Percentiles rank a stretch among this genome's conserved stretches.
phyloP scores from a whole-genome alignment of 2,113 vertebrate species.

The Promerops cafer region DNA sequence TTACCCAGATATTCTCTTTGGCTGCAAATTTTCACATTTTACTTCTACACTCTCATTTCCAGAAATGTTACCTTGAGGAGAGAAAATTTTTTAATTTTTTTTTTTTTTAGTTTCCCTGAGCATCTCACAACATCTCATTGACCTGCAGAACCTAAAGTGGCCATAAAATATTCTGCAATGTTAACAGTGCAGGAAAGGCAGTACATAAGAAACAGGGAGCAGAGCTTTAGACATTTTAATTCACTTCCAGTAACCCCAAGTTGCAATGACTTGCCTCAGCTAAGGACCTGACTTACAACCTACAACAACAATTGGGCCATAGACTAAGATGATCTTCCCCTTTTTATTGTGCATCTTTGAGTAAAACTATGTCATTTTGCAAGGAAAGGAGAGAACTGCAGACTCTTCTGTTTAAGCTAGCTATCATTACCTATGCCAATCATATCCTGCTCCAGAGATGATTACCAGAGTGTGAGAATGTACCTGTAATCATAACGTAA shows the following conservation, averaged over 20 bases:
- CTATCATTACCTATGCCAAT: neutral
- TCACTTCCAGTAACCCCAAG: neutral
- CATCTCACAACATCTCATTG: neutral
- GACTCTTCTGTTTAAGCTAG: neutral
- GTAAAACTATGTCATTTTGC: neutral
- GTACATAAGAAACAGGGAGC: neutral
- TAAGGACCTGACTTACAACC: neutral
- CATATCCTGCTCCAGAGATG: neutral
- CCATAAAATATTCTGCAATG: neutral
- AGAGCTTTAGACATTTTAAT: neutral
- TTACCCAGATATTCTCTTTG: neutral
- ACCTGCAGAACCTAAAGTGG: neutral
- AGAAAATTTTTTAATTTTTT: neutral
- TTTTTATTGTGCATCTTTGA: neutral
- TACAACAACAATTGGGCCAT: neutral
- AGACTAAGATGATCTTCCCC: neutral
- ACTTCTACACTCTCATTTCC: neutral
- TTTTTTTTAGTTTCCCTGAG: neutral
- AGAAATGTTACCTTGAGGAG: neutral
- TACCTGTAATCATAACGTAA: slow-evolving; percentile 4
- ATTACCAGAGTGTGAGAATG: neutral
- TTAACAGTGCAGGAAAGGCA: neutral
- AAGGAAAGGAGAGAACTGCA: neutral
- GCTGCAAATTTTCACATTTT: neutral
- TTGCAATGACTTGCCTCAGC: neutral